Percentiles rank a stretch among this genome's conserved stretches.
phyloP scores from a whole-genome alignment of 2,888 invertebrate species.

The Sericinus montela region DNA sequence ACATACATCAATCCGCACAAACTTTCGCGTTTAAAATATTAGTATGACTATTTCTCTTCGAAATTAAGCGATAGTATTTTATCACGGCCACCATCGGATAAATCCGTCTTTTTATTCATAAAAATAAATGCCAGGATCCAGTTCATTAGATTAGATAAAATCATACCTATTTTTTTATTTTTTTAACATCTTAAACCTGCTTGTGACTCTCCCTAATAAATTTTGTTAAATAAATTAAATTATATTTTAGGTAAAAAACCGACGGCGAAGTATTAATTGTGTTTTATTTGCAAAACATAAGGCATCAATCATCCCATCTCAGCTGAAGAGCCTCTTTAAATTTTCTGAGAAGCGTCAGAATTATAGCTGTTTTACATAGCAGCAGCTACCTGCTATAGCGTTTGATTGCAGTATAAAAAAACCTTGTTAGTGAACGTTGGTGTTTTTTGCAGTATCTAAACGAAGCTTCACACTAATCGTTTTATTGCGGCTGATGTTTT shows the following conservation, averaged over 20 bases:
- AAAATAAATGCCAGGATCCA: too few relatives aligned
- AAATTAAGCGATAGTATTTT: too few relatives aligned
- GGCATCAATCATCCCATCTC: conserved; percentile 23
- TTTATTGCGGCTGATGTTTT: conserved; percentile 68
- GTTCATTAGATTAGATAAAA: too few relatives aligned
- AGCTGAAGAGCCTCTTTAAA: conserved; percentile 19
- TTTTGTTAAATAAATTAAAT: conserved; percentile 11
- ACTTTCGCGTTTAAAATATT: too few relatives aligned
- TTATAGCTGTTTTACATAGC: conserved; percentile 25
- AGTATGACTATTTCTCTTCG: too few relatives aligned
- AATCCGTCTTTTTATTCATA: too few relatives aligned
- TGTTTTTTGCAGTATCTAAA: conserved; percentile 48
- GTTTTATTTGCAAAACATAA: conserved; percentile 4
- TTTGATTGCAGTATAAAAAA: conserved; percentile 56
- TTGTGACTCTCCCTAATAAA: too few relatives aligned
- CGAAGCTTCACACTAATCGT: conserved; percentile 55
- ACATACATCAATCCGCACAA: too few relatives aligned
- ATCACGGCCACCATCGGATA: too few relatives aligned
- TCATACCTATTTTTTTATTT: too few relatives aligned
- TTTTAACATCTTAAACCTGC: too few relatives aligned
- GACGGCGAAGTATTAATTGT: conserved; percentile 14
- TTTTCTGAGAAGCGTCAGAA: conserved; percentile 34
- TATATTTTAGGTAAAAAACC: conserved; percentile 21
- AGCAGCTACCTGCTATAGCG: conserved; percentile 38
- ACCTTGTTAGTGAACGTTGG: conserved; percentile 54